A percentile compares a stretch with the other conserved stretches of the same genome.
Evolutionary conservation across 2,113 vertebrate species (phyloP).

Genomic region (Puffinus mauretanicus): DNA sequence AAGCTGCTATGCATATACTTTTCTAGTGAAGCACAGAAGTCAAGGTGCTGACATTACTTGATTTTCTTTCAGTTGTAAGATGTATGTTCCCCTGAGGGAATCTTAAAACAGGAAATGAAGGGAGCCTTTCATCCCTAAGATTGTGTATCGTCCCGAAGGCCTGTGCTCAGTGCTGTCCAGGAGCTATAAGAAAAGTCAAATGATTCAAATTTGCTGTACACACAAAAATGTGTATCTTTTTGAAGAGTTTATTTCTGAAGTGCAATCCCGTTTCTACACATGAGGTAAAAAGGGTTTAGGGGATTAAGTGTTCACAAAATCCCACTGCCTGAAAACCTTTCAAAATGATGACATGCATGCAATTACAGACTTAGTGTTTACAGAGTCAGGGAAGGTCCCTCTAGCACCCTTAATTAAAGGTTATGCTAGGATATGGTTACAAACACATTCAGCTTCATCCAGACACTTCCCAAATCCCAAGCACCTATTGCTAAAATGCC

Average conservation of each 20-base stretch:
- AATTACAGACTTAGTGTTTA: not conserved
- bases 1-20: not conserved
- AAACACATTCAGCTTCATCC: not conserved
- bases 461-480: not conserved
- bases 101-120: conserved; percentile 1
- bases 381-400: not conserved
- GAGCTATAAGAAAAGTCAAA: not conserved
- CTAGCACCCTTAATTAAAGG: not conserved
- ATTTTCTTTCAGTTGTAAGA: not conserved
- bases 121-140: not conserved
- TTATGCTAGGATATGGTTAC: not conserved
- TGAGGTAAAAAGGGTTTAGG: not conserved
- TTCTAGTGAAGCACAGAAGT: not conserved
- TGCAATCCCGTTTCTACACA: not conserved
- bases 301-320: not conserved
- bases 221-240: not conserved
- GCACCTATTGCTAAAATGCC: not conserved
- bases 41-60: not conserved
- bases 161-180: not conserved
- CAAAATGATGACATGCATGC: not conserved
- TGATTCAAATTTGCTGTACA: not conserved
- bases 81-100: not conserved
- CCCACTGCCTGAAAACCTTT: not conserved
- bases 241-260: not conserved
- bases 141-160: not conserved